Percentiles rank a stretch among this genome's conserved stretches.
Conservation (phyloP, 2,888 invertebrate genomes). For the Ennomos erosarius region DNA sequence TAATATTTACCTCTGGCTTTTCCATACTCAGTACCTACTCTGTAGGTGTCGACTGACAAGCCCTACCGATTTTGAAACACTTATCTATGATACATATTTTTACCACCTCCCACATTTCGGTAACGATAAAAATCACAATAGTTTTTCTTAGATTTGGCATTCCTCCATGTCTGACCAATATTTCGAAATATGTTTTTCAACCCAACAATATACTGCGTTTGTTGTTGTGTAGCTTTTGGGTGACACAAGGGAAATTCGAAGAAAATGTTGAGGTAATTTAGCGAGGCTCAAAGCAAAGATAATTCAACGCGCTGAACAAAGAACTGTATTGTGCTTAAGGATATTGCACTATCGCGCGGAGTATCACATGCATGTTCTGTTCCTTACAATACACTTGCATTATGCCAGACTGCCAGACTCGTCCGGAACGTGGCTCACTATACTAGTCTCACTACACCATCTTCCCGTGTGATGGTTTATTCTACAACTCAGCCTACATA, state of each 20-base stretch:
- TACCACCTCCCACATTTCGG: slow-evolving; percentile 47
- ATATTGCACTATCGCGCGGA: slow-evolving; percentile 60
- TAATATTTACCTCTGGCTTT: slow-evolving; percentile 46
- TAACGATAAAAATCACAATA: slow-evolving; percentile 46
- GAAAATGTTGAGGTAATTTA: slow-evolving; percentile 61
- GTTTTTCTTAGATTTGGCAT: slow-evolving; percentile 52
- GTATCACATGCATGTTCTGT: slow-evolving; percentile 53
- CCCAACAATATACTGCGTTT: slow-evolving; percentile 24
- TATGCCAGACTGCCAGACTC: slow-evolving; percentile 2
- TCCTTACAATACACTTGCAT: slow-evolving; percentile 59
- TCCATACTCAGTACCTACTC: slow-evolving; percentile 32
- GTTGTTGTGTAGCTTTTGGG: slow-evolving; percentile 20
- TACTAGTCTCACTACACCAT: slow-evolving; percentile 9
- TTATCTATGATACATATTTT: slow-evolving; percentile 49
- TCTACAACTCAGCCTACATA: slow-evolving; percentile 4
- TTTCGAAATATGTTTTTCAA: slow-evolving; percentile 44
- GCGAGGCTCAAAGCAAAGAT: slow-evolving; percentile 62
- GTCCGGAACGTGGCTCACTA: slow-evolving; percentile 13
- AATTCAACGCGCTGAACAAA: slow-evolving; percentile 74
- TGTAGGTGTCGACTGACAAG: slow-evolving; percentile 43
- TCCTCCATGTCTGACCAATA: slow-evolving; percentile 47
- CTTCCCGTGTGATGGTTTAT: slow-evolving; percentile 15
- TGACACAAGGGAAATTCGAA: slow-evolving; percentile 36
- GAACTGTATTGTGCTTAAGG: slow-evolving; percentile 69
- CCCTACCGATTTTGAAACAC: slow-evolving; percentile 42